A percentile compares a stretch with the other conserved stretches of the same genome.
Evolutionary conservation across 2,113 vertebrate species (phyloP).

Genomic region (Tautogolabrus adspersus): DNA sequence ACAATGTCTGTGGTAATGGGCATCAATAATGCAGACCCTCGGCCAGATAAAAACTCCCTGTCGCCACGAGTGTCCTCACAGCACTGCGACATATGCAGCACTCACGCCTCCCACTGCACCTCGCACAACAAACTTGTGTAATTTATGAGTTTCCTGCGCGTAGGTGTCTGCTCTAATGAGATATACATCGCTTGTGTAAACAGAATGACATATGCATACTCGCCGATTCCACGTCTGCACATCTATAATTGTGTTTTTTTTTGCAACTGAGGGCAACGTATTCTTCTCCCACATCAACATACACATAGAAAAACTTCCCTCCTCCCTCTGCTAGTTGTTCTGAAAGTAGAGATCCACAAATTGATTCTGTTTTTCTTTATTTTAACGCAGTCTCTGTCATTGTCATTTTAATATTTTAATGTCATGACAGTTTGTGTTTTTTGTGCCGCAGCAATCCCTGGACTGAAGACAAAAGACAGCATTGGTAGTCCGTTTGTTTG

Average conservation of each 20-base stretch:
- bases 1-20: conserved; percentile 77
- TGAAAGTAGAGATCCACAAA: neutral
- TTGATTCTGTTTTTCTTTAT: neutral
- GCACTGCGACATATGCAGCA: conserved; percentile 18
- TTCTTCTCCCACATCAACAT: neutral
- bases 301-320: neutral
- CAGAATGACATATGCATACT: conserved; percentile 3
- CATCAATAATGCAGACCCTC: conserved; percentile 80
- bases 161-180: conserved; percentile 27
- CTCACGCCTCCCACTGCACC: conserved; percentile 24
- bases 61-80: conserved; percentile 48
- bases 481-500: conserved; percentile 2
- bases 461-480: conserved; percentile 1
- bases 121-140: conserved; percentile 24
- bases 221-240: neutral
- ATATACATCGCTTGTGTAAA: conserved; percentile 21
- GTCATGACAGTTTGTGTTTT: neutral
- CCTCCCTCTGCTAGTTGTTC: conserved; percentile 4
- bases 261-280: neutral
- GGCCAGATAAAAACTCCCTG: conserved; percentile 67
- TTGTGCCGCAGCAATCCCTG: neutral
- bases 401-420: conserved; percentile 7
- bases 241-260: conserved; percentile 26
- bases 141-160: conserved; percentile 28
- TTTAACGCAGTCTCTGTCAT: neutral